phyloP scores from a whole-genome alignment of 2,113 vertebrate species.

The Tenebrosternarchus preto region DNA sequence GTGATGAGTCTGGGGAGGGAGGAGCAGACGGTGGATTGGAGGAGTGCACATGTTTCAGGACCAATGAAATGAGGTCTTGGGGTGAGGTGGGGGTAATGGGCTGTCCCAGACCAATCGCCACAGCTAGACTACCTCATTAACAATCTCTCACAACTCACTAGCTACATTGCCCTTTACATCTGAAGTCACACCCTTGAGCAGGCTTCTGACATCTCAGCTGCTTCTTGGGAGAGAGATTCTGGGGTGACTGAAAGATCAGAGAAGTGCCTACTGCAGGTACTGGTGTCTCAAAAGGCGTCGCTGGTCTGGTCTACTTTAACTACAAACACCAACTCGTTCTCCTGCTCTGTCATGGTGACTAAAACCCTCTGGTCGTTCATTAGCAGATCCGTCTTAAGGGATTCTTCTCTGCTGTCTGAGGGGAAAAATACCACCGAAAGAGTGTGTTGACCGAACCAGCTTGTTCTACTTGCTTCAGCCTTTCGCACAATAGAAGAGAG shows the following conservation, averaged over 20 bases:
- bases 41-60: conserved; percentile 34
- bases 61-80: conserved; percentile 47
- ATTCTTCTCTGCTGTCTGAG: neutral
- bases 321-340: conserved; percentile 42
- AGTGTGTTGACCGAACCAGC: neutral
- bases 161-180: conserved; percentile 73
- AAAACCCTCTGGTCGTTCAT: neutral
- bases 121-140: conserved; percentile 62
- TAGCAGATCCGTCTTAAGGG: neutral
- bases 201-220: conserved; percentile 40
- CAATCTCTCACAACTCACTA: conserved; percentile 56
- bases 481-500: conserved; percentile 17
- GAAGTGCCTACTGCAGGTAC: conserved; percentile 77
- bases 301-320: conserved; percentile 37
- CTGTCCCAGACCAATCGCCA: conserved; percentile 47
- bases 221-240: conserved; percentile 58
- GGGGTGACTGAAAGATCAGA: conserved; percentile 65
- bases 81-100: no score
- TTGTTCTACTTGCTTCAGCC: no score
- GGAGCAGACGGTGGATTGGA: neutral
- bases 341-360: conserved; percentile 9
- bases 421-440: neutral
- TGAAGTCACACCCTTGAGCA: conserved; percentile 54
- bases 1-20: conserved; percentile 2
- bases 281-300: conserved; percentile 51